Evolutionary conservation across 2,888 invertebrate species (phyloP).

Genomic region (Tyria jacobaeae): DNA sequence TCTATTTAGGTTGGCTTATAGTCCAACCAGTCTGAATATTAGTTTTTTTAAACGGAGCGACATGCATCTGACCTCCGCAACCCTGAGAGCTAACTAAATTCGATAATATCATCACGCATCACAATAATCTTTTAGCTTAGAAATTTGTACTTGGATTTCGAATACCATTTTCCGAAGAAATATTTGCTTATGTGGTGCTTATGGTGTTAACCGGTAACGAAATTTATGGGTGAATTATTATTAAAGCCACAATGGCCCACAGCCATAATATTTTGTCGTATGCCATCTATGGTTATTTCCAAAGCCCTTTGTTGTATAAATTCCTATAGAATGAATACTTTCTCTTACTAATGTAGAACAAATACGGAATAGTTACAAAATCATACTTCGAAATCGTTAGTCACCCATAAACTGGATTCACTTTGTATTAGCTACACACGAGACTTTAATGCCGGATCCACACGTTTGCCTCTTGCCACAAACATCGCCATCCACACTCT

Average conservation of each 20-base stretch:
- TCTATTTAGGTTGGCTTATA: no score
- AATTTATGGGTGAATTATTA: neutral
- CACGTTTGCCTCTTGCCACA: no score
- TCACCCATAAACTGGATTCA: neutral
- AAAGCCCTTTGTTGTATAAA: constrained; percentile 14
- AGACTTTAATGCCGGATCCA: neutral
- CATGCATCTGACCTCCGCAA: no score
- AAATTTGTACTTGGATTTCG: no score
- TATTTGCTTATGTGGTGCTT: no score
- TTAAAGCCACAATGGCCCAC: neutral
- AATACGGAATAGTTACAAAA: constrained; percentile 12
- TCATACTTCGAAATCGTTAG: constrained; percentile 1
- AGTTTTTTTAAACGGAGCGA: no score
- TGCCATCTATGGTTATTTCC: constrained; percentile 1
- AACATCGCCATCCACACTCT: no score
- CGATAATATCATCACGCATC: no score
- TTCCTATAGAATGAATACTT: constrained; percentile 9
- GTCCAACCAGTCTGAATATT: no score
- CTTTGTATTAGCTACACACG: neutral
- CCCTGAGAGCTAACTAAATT: no score
- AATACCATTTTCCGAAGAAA: no score
- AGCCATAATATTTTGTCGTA: neutral
- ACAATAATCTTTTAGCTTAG: no score
- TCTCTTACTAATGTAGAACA: constrained; percentile 1
- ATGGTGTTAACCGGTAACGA: neutral